A percentile compares a stretch with the other conserved stretches of the same genome.
Evolutionary conservation across 2,888 invertebrate species (phyloP).

Genomic region (Drosophila buzzatii): DNA sequence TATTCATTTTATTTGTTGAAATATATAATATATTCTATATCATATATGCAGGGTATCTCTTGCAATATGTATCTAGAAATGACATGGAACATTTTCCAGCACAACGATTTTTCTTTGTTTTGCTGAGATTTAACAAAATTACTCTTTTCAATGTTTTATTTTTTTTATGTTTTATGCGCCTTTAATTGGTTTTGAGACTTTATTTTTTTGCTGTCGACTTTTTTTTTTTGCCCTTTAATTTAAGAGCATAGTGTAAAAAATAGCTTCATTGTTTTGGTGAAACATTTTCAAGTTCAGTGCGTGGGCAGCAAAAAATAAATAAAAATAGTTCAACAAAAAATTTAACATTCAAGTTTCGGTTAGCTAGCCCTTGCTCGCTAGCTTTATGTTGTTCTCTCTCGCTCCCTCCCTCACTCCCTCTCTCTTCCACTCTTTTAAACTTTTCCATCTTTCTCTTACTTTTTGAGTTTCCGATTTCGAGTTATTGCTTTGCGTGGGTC

Average conservation of each 20-base stretch:
- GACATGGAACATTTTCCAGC: constrained; percentile 61
- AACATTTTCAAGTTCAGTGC: constrained; percentile 74
- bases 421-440: constrained; percentile 3
- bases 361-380: constrained; percentile 1
- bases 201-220: constrained; percentile 34
- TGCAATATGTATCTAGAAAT: constrained; percentile 22
- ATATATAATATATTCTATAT: too few relatives aligned
- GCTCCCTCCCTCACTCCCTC: not conserved
- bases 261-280: constrained; percentile 55
- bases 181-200: constrained; percentile 59
- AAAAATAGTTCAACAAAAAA: not conserved
- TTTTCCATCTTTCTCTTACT: constrained; percentile 13
- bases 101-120: constrained; percentile 62
- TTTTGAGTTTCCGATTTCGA: constrained; percentile 30
- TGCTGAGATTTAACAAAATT: constrained; percentile 37
- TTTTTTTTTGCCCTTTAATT: constrained; percentile 27
- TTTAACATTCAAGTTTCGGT: constrained; percentile 31
- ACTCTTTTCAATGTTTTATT: constrained; percentile 35
- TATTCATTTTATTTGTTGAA: too few relatives aligned
- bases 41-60: not conserved
- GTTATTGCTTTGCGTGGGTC: constrained; percentile 67
- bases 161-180: constrained; percentile 20
- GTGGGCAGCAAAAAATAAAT: constrained; percentile 56
- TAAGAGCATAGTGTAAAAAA: constrained; percentile 53
- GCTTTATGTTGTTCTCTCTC: not conserved